Conservation (phyloP, 2,113 vertebrate species). For the Melanerpes formicivorus region DNA sequence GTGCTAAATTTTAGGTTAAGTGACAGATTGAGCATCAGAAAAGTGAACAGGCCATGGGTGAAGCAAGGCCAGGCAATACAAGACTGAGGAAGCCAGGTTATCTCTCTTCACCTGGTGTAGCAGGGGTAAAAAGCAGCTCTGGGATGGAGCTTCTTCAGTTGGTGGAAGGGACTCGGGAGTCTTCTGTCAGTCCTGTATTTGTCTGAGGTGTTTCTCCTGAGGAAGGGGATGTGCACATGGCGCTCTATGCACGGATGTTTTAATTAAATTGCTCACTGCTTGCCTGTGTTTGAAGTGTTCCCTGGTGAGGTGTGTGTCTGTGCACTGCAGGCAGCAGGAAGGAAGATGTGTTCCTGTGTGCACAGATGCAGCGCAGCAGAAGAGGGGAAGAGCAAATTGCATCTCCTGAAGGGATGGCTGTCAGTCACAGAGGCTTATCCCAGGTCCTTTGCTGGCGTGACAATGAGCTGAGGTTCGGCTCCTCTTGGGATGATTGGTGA, state of each 20-base stretch:
- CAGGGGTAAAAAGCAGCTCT: background rate
- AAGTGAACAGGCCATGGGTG: background rate
- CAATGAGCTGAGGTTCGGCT: background rate
- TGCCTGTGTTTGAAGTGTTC: background rate
- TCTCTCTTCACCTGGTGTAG: background rate
- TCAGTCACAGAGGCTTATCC: background rate
- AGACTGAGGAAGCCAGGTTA: background rate
- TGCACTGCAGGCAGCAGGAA: rapidly evolving
- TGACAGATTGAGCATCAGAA: background rate
- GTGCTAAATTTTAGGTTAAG: background rate
- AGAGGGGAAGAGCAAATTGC: background rate
- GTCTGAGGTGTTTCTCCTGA: background rate
- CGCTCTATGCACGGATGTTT: background rate
- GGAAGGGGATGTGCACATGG: background rate
- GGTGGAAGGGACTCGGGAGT: background rate
- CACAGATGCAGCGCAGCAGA: background rate
- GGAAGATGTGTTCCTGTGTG: background rate
- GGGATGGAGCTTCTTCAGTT: background rate
- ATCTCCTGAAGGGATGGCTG: background rate
- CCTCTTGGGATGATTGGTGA: background rate
- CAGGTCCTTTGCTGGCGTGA: background rate
- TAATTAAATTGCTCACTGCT: slow-evolving; percentile 35
- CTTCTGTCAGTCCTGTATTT: background rate
- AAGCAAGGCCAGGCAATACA: background rate
- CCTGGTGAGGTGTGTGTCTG: background rate